These are phyloP conservation scores for Dipus sagitta DNA, from an alignment of 2,797 vertebrate species.

Conservation along the genomic window DNA sequence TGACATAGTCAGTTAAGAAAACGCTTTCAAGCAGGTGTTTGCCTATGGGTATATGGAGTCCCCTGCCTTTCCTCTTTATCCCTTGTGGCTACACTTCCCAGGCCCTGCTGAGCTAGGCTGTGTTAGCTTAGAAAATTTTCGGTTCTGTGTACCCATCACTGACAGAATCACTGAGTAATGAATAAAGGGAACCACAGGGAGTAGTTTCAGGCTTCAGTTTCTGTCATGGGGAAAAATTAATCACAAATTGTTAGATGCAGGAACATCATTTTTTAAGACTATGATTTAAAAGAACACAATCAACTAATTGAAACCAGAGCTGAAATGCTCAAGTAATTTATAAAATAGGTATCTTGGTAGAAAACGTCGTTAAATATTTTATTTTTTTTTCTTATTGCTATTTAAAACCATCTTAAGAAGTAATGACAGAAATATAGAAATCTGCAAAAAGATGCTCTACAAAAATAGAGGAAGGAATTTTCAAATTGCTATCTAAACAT, in stretches of 20 bases:
- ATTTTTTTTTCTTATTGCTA: background rate
- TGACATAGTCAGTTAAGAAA: conserved; percentile 25
- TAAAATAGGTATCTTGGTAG: conserved; percentile 10
- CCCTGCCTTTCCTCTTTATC: background rate
- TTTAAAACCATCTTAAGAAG: conserved; percentile 32
- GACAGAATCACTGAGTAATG: conserved; percentile 70
- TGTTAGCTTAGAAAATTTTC: conserved; percentile 57
- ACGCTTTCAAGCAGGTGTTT: conserved; percentile 53
- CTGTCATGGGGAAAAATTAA: conserved; percentile 65
- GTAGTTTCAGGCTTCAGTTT: conserved; percentile 55
- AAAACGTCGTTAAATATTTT: conserved; percentile 21
- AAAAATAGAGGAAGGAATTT: background rate
- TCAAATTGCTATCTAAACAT: background rate
- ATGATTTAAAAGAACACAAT: conserved; percentile 59
- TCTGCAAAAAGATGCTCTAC: background rate
- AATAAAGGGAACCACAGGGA: conserved; percentile 64
- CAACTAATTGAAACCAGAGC: conserved; percentile 50
- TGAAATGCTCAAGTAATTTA: conserved; percentile 56
- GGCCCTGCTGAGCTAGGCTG: conserved; percentile 57
- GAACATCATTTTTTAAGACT: conserved; percentile 59
- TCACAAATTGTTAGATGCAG: conserved; percentile 64
- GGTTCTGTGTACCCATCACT: conserved; percentile 62
- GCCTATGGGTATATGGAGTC: background rate
- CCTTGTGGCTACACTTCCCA: background rate
- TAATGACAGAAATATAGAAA: conserved; percentile 33